Evolutionary conservation across 2,113 vertebrate genomes (phyloP).

Genomic region (Opisthocomus hoazin): DNA sequence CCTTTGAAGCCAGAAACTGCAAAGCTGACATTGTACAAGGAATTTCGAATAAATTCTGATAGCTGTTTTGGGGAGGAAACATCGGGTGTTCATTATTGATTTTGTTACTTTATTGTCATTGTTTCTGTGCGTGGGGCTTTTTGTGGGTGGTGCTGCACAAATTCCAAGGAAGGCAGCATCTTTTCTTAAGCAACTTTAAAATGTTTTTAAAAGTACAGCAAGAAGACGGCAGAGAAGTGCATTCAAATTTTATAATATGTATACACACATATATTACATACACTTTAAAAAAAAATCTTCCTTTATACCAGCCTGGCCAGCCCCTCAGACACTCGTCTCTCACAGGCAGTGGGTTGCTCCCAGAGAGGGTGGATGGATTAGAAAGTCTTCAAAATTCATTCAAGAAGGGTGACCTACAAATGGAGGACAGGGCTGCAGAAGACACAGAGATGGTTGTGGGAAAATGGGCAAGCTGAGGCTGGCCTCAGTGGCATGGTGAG

Average conservation of each 20-base stretch:
- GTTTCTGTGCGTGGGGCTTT: background rate
- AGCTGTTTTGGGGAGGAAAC: background rate
- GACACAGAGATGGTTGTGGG: background rate
- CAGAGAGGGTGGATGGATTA: background rate
- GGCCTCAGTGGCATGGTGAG: background rate
- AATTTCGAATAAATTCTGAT: background rate
- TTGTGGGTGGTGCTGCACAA: background rate
- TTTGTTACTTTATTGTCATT: background rate
- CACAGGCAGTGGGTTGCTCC: background rate
- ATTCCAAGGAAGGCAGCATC: background rate
- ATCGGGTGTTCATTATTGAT: background rate
- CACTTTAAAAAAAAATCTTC: background rate
- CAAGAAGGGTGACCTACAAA: background rate
- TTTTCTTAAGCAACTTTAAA: background rate
- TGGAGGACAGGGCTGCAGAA: background rate
- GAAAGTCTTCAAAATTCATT: background rate
- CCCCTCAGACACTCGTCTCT: background rate
- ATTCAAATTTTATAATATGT: background rate
- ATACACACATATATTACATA: background rate
- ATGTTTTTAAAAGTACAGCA: background rate
- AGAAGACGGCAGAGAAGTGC: background rate
- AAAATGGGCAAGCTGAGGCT: background rate
- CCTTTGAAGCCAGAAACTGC: background rate
- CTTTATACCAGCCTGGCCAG: background rate
- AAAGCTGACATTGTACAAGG: background rate